Evolutionary conservation across 2,888 invertebrate genomes (phyloP).

Genomic region (Ochropleura plecta): DNA sequence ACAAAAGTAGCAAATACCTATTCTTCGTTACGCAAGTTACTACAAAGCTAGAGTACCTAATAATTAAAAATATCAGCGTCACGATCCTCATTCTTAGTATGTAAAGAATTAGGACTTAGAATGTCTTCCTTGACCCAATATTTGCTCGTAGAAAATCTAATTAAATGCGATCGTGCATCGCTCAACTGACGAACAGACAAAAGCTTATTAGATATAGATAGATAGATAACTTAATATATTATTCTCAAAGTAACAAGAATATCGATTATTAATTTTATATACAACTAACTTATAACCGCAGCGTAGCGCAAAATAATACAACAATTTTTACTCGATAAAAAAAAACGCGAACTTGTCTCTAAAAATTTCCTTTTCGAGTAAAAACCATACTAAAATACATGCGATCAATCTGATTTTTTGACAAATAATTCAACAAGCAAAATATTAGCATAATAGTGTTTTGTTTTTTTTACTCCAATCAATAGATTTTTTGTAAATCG

Average conservation of each 20-base stretch:
- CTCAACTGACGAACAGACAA: background rate
- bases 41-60: background rate
- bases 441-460: too few relatives aligned
- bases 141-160: slow-evolving; percentile 34
- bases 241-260: background rate
- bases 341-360: too few relatives aligned
- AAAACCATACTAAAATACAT: too few relatives aligned
- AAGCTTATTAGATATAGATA: background rate
- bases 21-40: background rate
- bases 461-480: too few relatives aligned
- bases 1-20: too few relatives aligned
- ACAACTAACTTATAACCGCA: too few relatives aligned
- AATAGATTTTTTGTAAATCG: too few relatives aligned
- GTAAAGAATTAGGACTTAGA: slow-evolving; percentile 23
- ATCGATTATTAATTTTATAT: background rate
- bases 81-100: slow-evolving; percentile 20
- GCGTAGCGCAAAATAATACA: too few relatives aligned
- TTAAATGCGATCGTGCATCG: slow-evolving; percentile 41
- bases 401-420: too few relatives aligned
- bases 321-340: too few relatives aligned
- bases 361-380: too few relatives aligned
- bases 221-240: background rate
- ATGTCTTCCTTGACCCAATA: slow-evolving; percentile 51
- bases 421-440: too few relatives aligned
- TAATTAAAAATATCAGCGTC: slow-evolving; percentile 49